These are phyloP conservation scores for Pelecanus crispus DNA, from an alignment of 2,113 vertebrate genomes.

Conservation along the genomic window DNA sequence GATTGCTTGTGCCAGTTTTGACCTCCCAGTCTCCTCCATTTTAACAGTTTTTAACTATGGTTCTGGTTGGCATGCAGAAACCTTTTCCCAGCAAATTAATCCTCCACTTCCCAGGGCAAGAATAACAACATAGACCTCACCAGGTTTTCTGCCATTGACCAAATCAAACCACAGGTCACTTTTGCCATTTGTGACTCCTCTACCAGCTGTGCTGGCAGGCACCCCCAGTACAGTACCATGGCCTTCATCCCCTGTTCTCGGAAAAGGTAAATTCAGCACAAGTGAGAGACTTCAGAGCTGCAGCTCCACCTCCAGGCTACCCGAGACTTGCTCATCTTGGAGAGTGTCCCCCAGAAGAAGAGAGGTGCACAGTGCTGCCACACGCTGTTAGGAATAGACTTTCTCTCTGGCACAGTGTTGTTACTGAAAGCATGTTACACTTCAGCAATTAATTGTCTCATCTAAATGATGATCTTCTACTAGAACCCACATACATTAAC, in stretches of 20 bases:
- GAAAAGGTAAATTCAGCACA: neutral
- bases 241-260: fast-evolving
- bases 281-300: neutral
- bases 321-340: no score
- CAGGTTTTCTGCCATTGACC: neutral
- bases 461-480: neutral
- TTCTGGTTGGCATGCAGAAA: neutral
- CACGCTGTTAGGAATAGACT: fast-evolving
- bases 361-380: neutral
- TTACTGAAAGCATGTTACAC: neutral
- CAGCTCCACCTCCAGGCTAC: neutral
- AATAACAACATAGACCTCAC: neutral
- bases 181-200: neutral
- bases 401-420: neutral
- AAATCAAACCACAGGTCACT: neutral
- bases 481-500: neutral
- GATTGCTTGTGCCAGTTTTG: neutral
- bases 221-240: neutral
- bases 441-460: neutral
- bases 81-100: neutral
- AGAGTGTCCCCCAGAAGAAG: neutral
- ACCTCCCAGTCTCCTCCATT: neutral
- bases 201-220: neutral
- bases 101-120: neutral
- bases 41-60: neutral